Base-by-base conservation (phyloP, 2,113 vertebrate genomes). In the Cichladusa arquata region DNA sequence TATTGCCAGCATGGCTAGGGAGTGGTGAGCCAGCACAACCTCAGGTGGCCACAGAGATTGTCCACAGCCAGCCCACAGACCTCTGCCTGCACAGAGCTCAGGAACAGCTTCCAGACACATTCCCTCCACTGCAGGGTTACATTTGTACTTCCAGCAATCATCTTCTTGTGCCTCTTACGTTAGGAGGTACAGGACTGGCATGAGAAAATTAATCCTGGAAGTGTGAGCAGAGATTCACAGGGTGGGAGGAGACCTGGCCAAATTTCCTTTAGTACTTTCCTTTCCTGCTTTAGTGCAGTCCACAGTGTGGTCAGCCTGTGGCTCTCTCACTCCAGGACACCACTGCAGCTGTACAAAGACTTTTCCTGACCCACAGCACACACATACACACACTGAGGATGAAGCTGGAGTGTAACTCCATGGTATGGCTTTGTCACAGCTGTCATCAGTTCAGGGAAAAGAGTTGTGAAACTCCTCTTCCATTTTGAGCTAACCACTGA, bases 401-500 rank as follows among this genome's bases (percentile, higher is more conserved):
- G 60, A 47, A 83, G 42, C 71, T 72, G 74, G 74, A 93, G 86
- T 92, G 85, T 78, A 88, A 81, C 79, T 83, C 74, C 51, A 9
- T n/a, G 11, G 1, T 15, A 19, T 8, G 40, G 90, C 90, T 95
- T 77, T 91, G 74, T 95, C 90, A 77, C 93, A 94, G 93, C 62
- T 94, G 60, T 56, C 92, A 61, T 61, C 57, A 76, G 34, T 19
- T 92, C 72, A 71, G 48, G 90, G 64, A 86, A 91, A 77, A 90
- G 91, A 87, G 56, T 47, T 0, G 1, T 67, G 83, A 72, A 95
- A 90, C 91, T 86, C 92, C 94, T 95, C 94, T 97, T 90, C 88
- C 90, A 92, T 97, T 96, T 51, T 47, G 80, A 84, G 78, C 54
- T 86, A 71, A 74, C 60, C 82, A 54, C 81, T 44, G 81, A 94